Base-by-base conservation (phyloP, 2,113 vertebrate species). In the Caretta caretta region DNA sequence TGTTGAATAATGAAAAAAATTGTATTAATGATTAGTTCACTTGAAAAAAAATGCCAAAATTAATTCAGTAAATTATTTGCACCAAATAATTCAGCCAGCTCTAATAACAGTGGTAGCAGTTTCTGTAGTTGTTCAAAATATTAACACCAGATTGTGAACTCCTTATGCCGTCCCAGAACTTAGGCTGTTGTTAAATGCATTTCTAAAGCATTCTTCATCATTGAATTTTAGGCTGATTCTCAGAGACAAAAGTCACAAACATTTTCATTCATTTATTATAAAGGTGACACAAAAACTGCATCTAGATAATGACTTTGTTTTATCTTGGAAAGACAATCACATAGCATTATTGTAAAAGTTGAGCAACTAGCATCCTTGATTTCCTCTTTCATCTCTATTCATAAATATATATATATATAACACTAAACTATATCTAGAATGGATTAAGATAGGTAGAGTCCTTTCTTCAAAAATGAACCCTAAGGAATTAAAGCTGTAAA, bases 371-470 rank as follows among this genome's bases (percentile, higher is more conserved):
- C 25, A 10, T 81, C 80, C 93, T 69, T 48, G 86, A 91, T 86
- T 84, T 93, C 80, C 38, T 89, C 83, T 95, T 94, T 95, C 57
- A 80, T 65, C 91, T 80, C 83, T 94, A 82, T 83, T 51, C 54
- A 38, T 3, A 14, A 56, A 49, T 49, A 42, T 49, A 49, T 49
- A 49, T 49, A 49, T 49, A 49, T 49, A 42, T 42, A 42, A 42
- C 42, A 42, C 42, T 93, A 54, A 78, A 49, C 46, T 91, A 90
- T 97, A 35, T 83, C 12, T 93, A 95, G 53, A 81, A 2, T 93
- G 90, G 94, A 6, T 97, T 96, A 87, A 25, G 95, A 91, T 88
- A 87, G 91, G 91, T 92, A 93, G 88, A 87, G 95, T 94, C 96
- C 88, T 25, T 94, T 83, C 86, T 78, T 91, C 80, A 84, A 90